Percentiles rank a stretch among this genome's conserved stretches.
Conservation (phyloP, 2,888 invertebrate genomes). For the Netelia melanura region DNA sequence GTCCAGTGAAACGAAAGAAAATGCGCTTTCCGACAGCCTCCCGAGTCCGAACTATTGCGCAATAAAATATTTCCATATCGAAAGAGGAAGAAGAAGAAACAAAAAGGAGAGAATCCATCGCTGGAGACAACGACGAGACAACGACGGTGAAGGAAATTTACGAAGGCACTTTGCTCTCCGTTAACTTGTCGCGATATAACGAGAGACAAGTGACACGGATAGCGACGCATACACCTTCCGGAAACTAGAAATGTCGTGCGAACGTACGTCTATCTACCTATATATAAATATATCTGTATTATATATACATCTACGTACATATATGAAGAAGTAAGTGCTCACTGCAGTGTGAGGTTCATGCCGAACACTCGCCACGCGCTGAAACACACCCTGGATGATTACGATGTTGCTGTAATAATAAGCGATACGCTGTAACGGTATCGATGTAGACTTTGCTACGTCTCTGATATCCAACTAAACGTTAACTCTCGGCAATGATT, state of each 20-base stretch:
- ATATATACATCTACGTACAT: neutral
- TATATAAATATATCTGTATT: neutral
- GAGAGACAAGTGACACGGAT: neutral
- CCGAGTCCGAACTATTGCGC: slow-evolving; percentile 28
- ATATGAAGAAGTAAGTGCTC: neutral
- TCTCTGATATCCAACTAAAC: slow-evolving; percentile 15
- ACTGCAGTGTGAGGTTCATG: slow-evolving; percentile 7
- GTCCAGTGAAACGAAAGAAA: neutral
- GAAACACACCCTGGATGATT: slow-evolving; percentile 37
- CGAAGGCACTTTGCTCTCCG: slow-evolving; percentile 33
- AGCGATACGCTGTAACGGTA: slow-evolving; percentile 47
- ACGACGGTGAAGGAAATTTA: slow-evolving; percentile 21
- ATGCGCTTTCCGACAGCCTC: neutral
- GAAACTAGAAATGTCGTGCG: slow-evolving; percentile 2
- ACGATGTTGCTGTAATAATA: slow-evolving; percentile 26
- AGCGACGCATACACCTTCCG: neutral
- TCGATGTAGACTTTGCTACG: slow-evolving; percentile 30
- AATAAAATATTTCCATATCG: slow-evolving; percentile 31
- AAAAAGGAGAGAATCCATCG: neutral
- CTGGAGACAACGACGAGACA: neutral
- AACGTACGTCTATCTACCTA: neutral
- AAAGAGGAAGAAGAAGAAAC: neutral
- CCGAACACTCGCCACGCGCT: slow-evolving; percentile 28
- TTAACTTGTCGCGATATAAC: slow-evolving; percentile 16
- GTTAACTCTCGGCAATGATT: slow-evolving; percentile 23